phyloP scores from a whole-genome alignment of 2,797 vertebrate genomes.

The Decapterus maruadsi region DNA sequence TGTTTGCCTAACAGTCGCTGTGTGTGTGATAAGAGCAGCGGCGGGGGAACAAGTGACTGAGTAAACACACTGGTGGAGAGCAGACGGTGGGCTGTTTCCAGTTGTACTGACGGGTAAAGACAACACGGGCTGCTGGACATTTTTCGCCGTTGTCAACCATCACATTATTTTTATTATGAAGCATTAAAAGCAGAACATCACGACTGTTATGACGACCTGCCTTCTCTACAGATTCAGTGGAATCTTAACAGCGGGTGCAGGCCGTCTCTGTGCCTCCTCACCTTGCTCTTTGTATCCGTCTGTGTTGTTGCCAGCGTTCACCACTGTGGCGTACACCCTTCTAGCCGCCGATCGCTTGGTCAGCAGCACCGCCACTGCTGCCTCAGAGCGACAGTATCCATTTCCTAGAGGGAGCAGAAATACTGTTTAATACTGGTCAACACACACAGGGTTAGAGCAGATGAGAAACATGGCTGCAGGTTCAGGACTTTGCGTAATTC shows the following conservation, averaged over 20 bases:
- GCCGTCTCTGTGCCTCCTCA: slow-evolving; percentile 56
- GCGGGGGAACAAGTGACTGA: too few relatives aligned
- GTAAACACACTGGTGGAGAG: too few relatives aligned
- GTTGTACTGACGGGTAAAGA: not conserved
- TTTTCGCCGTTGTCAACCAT: not conserved
- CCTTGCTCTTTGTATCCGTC: slow-evolving; percentile 98
- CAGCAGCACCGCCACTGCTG: slow-evolving; percentile 90
- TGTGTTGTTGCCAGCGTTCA: slow-evolving; percentile 94
- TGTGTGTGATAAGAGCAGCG: too few relatives aligned
- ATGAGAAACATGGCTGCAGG: too few relatives aligned
- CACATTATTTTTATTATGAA: too few relatives aligned
- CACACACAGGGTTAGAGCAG: too few relatives aligned
- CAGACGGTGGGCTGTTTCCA: not conserved
- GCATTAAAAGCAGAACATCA: not conserved
- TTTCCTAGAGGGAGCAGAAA: slow-evolving; percentile 82
- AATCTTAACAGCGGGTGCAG: not conserved
- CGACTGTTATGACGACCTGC: not conserved
- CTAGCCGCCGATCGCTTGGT: slow-evolving; percentile 91
- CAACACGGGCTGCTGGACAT: not conserved
- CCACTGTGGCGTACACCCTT: slow-evolving; percentile 93
- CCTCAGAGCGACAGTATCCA: slow-evolving; percentile 97
- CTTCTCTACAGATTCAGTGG: not conserved
- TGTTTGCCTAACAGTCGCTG: not conserved
- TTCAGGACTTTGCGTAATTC: too few relatives aligned
- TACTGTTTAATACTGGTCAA: not conserved